A percentile compares a stretch with the other conserved stretches of the same genome.
Evolutionary conservation across 2,888 invertebrate genomes (phyloP).

Genomic region (Acanthosepion pharaonis): DNA sequence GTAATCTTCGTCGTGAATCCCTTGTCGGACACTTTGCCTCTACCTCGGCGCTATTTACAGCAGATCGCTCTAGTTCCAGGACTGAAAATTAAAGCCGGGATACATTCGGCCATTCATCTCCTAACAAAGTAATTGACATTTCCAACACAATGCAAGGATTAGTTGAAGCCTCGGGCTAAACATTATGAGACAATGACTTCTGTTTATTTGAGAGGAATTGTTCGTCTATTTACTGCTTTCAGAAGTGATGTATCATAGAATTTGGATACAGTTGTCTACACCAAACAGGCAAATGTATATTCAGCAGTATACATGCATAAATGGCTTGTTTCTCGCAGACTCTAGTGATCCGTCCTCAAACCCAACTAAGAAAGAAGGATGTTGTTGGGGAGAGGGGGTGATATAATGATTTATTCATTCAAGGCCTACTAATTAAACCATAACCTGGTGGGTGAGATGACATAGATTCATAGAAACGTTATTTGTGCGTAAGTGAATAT

Average conservation of each 20-base stretch:
- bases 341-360: too few species aligned
- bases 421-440: too few species aligned
- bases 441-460: too few species aligned
- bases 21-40: not conserved
- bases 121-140: not conserved
- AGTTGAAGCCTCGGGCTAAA: not conserved
- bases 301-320: too few species aligned
- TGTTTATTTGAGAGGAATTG: not conserved
- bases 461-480: too few species aligned
- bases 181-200: not conserved
- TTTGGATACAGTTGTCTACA: not conserved
- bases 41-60: not conserved
- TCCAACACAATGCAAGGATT: not conserved
- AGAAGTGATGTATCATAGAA: not conserved
- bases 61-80: not conserved
- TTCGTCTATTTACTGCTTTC: not conserved
- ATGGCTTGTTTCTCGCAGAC: too few species aligned
- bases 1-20: not conserved
- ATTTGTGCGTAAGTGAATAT: too few species aligned
- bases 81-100: not conserved
- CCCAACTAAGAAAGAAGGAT: too few species aligned
- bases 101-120: not conserved
- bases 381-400: too few species aligned
- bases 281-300: not conserved
- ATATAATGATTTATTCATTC: too few species aligned